These are phyloP conservation scores for Idaea biselata DNA, from an alignment of 2,888 invertebrate genomes.

Conservation along the genomic window DNA sequence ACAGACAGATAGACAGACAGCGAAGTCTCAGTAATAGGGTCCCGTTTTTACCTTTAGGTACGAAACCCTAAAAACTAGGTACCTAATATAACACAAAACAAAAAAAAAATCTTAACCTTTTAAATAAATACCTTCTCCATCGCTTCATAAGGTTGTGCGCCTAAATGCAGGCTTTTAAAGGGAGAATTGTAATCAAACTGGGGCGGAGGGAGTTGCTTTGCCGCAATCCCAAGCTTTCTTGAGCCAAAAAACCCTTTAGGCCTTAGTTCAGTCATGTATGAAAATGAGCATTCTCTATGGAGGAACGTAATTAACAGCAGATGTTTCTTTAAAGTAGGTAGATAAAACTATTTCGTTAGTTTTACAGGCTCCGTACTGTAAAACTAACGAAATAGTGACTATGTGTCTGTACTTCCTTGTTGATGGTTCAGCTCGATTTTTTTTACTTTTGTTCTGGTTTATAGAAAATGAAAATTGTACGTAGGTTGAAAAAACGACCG, in stretches of 20 bases:
- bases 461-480: neutral
- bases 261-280: conserved; percentile 40
- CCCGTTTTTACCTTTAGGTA: too few species aligned
- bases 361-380: neutral
- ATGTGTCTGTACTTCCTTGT: too few species aligned
- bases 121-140: conserved; percentile 31
- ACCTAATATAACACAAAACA: neutral
- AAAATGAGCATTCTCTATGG: conserved; percentile 4
- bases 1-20: too few species aligned
- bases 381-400: too few species aligned
- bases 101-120: conserved; percentile 1
- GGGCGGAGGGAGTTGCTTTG: conserved; percentile 54
- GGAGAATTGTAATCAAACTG: conserved; percentile 68
- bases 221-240: conserved; percentile 62
- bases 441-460: neutral
- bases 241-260: conserved; percentile 66
- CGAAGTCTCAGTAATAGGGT: too few species aligned
- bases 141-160: conserved; percentile 37
- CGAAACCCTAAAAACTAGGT: too few species aligned
- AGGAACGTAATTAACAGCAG: neutral
- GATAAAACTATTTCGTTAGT: neutral
- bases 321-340: conserved; percentile 3
- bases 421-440: neutral
- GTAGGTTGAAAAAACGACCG: too few species aligned
- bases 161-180: conserved; percentile 54